Percentiles rank a stretch among this genome's conserved stretches.
These are phyloP conservation scores for Mythimna loreyi DNA, from an alignment of 2,888 invertebrate species.

Conservation along the genomic window DNA sequence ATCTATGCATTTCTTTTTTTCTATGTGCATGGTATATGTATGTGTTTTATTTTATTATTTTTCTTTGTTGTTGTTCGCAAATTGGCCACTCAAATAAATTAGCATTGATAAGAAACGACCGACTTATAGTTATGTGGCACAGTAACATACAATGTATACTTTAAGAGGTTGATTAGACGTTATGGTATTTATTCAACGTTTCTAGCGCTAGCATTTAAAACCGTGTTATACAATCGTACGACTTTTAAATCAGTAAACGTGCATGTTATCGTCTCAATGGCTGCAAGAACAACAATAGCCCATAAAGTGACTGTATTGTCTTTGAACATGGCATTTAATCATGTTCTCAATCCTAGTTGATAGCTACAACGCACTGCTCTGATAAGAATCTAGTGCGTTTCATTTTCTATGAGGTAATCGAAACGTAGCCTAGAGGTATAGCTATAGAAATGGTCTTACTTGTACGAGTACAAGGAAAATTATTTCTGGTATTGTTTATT, in stretches of 20 bases:
- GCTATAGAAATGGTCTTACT: neutral
- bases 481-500: too few relatives aligned
- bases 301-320: conserved; percentile 56
- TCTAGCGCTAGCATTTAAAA: conserved; percentile 3
- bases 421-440: too few relatives aligned
- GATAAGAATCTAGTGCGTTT: conserved; percentile 41
- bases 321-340: conserved; percentile 38
- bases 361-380: conserved; percentile 5
- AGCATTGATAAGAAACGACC: neutral
- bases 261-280: conserved; percentile 28
- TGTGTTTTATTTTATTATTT: too few relatives aligned
- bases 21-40: too few relatives aligned
- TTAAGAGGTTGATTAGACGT: neutral
- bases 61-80: neutral
- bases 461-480: neutral
- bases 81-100: neutral
- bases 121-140: neutral
- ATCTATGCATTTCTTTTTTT: too few relatives aligned
- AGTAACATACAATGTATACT: neutral
- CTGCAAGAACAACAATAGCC: conserved; percentile 38
- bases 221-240: conserved; percentile 6
- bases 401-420: conserved; percentile 7
- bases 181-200: neutral
- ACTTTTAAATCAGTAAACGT: conserved; percentile 20
- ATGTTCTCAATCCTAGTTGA: conserved; percentile 36